Base-by-base conservation (phyloP, 2,113 vertebrate genomes). In the Hippocampus barbouri region DNA sequence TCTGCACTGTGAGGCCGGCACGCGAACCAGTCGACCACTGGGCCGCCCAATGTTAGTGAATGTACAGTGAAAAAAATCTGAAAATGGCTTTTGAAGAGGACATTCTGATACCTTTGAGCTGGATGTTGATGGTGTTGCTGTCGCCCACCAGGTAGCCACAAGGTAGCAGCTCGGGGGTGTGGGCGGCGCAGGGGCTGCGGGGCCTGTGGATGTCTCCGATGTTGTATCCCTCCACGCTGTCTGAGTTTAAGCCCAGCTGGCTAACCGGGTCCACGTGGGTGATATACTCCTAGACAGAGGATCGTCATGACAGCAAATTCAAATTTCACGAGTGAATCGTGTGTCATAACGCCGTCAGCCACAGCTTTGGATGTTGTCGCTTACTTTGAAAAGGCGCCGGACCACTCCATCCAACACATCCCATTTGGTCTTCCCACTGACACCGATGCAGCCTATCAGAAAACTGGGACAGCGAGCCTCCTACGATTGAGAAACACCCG, bases 361-460 rank as follows among this genome's bases (percentile, higher is more conserved):
- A 43, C 14, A 21, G 60, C 18, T 64, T 43, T 23, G 5, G 4
- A 43, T 8, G 30, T 43, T 62, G 15, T 0, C 0, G 15, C 82
- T 93, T 86, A 98, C 97, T 94, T 99, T 99, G 60, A 99, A 99
- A 2, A 99, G 89, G 1, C 97, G 93, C 11, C 94, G 91, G 0
- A 98, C 96, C 51, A 99, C 97, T 38, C 97, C 96, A 51, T 98
- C 97, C 81, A 99, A 92, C 25, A 99, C 96, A 54, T 98, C 97
- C 97, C 97, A 99, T 70, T 97, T 99, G 68, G 97, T 99, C 90
- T 99, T 99, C 23, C 97, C 97, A 4, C 97, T 97, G 43, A 99
- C 97, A 4, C 97, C 96, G 11, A 99, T 98, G 87, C 97, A 97
- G 54, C 97, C 97, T 41, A 99, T 96, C 62, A 98, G 95, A 77